Evolutionary conservation across 2,113 vertebrate genomes (phyloP), one percentile per base, ranked within the genome.

Genomic region (Carassius carassius): DNA sequence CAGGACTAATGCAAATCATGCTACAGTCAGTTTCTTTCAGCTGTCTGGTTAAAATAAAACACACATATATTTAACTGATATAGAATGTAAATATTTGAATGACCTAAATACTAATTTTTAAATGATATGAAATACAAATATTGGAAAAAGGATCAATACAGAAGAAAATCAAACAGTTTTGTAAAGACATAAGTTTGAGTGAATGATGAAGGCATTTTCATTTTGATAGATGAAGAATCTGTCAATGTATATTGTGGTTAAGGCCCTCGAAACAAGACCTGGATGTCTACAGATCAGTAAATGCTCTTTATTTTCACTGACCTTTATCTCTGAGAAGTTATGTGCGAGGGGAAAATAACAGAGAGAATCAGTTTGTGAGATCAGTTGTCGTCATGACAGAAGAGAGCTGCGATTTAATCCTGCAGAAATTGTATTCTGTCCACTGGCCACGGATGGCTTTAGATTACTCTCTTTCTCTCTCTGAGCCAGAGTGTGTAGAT

Each of bases 331-430:
- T 23, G 58, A 54, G 10, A 78, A 56, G 12, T 56, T 56, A 14
- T 60, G 76, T 19, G 60, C 51, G 78, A 47, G 7, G 51, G 58
- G 29, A 78, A 63, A 63, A 44, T 25, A 82, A 58, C 69, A 75
- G 78, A 78, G 29, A 67, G 87, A 74, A 77, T 74, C 5, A 69
- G 29, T 62, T 67, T 79, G 44, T 47, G 82, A 83, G 73, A 80
- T 81, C 49, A 17, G 69, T 69, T 85, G 79, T 76, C n/a, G 29
- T 85, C 60, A 86, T 86, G 82, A 63, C 67, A 83, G 87, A 89
- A 84, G 85, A 79, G 63, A 82, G 85, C 82, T 81, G 78, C 56
- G 76, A 56, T 88, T 82, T 88, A 91, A 91, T 91, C 90, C 86
- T 86, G 84, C 74, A 70, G 78, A 89, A 86, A 89, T 91, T 78